Conservation (phyloP, 1,140 invertebrate species). For the Asbolus verrucosus region DNA sequence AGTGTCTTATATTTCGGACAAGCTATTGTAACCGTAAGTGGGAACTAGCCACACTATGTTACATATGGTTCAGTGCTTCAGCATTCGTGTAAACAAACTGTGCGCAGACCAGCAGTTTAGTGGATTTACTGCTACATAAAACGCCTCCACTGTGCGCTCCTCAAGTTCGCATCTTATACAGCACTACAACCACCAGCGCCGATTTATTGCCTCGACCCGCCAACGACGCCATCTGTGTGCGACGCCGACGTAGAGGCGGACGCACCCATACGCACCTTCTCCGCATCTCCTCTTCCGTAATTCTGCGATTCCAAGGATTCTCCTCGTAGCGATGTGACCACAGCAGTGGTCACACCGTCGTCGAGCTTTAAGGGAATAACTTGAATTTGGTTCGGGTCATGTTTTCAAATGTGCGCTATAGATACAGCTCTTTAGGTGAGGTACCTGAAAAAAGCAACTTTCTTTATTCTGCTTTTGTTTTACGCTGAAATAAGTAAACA, state of each 20-base stretch:
- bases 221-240: conserved; percentile 21
- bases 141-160: conserved; percentile 38
- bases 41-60: conserved; percentile 46
- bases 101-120: conserved; percentile 44
- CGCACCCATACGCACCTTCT: conserved; percentile 24
- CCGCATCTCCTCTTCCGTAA: background rate
- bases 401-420: too few relatives aligned
- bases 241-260: conserved; percentile 4
- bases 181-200: conserved; percentile 22
- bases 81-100: conserved; percentile 47
- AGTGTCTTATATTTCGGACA: conserved; percentile 48
- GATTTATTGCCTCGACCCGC: conserved; percentile 12
- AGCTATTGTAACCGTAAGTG: conserved; percentile 42
- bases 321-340: too few relatives aligned
- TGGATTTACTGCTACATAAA: conserved; percentile 46
- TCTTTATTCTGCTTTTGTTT: too few relatives aligned
- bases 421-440: too few relatives aligned
- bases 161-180: conserved; percentile 34
- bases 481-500: too few relatives aligned
- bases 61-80: conserved; percentile 46
- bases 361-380: conserved; percentile 30
- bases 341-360: conserved; percentile 7
- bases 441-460: too few relatives aligned
- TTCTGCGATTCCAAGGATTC: background rate
- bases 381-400: too few relatives aligned